Percentiles rank a stretch among this genome's conserved stretches.
Conservation (phyloP, 2,113 vertebrate genomes). For the Anoura caudifer region DNA sequence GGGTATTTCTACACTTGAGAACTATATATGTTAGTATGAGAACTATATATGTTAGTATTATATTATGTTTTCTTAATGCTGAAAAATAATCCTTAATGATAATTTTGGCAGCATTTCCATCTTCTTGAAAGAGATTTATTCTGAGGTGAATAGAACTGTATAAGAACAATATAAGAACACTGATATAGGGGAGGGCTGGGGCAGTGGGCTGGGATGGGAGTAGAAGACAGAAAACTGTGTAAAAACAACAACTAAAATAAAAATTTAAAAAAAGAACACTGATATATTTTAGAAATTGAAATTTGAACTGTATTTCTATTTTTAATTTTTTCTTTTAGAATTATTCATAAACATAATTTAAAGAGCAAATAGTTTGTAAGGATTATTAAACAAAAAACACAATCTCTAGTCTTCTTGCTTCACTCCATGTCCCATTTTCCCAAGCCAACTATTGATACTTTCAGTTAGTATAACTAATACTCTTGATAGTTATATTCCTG, state of each 20-base stretch:
- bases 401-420: background rate
- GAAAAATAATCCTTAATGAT: slow-evolving; percentile 3
- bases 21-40: slow-evolving; percentile 17
- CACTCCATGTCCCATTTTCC: background rate
- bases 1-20: slow-evolving; percentile 31
- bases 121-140: background rate
- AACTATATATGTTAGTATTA: slow-evolving; percentile 24
- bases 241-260: too few relatives aligned
- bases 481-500: background rate
- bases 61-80: slow-evolving; percentile 6
- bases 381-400: background rate
- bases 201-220: too few relatives aligned
- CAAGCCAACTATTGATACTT: background rate
- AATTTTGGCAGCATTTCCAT: background rate
- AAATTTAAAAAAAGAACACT: too few relatives aligned
- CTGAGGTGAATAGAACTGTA: background rate
- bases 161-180: background rate
- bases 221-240: too few relatives aligned
- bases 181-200: too few relatives aligned
- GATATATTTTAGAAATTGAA: background rate
- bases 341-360: background rate
- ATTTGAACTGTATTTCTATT: background rate
- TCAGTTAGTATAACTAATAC: background rate
- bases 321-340: background rate
- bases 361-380: background rate